Evolutionary conservation across 2,113 vertebrate species (phyloP).

Genomic region (Hyperopisus bebe): DNA sequence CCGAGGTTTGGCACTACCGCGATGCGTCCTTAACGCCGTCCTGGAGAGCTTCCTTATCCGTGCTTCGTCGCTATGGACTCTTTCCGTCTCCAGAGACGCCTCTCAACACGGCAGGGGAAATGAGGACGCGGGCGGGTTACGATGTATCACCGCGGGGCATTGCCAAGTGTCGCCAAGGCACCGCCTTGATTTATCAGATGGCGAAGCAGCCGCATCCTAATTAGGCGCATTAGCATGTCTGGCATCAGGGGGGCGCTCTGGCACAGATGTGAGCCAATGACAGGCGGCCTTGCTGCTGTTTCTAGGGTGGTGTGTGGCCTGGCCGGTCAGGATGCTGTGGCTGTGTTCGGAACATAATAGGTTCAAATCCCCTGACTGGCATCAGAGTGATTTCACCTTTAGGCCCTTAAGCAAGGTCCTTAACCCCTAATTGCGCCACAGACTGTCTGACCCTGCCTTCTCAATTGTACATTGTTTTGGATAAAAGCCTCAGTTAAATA

Average conservation of each 20-base stretch:
- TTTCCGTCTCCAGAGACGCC: not conserved
- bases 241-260: not conserved
- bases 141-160: not conserved
- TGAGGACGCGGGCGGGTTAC: not conserved
- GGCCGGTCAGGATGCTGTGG: not conserved
- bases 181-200: not conserved
- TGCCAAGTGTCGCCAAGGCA: not conserved
- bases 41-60: not conserved
- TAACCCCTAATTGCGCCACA: not conserved
- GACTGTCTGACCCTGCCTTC: not conserved
- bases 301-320: not conserved
- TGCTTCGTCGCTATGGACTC: not conserved
- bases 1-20: not conserved
- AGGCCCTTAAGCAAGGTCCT: not conserved
- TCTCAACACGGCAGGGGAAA: not conserved
- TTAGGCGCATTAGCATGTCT: not conserved
- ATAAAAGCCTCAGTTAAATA: not conserved
- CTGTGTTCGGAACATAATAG: not conserved
- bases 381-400: not conserved
- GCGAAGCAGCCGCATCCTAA: not conserved
- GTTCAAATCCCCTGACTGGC: not conserved
- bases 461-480: not conserved
- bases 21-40: not conserved
- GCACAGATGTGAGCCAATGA: not conserved
- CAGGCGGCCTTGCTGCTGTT: not conserved